Base-by-base conservation (phyloP, 1,140 invertebrate species). In the Drosophila kepulauana region DNA sequence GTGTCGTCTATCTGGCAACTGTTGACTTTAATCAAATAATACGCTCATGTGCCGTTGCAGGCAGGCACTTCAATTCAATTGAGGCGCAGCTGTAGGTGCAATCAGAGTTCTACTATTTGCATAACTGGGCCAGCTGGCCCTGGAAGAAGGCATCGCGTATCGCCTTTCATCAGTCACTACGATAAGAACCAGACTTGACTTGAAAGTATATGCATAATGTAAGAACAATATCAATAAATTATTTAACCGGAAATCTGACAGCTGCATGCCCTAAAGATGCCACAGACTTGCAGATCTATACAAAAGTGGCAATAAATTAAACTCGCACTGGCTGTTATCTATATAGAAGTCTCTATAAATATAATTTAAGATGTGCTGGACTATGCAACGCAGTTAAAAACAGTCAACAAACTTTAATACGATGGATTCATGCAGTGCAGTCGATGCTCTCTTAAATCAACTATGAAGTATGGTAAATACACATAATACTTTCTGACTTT, bases 11-110 rank as follows among this genome's bases (percentile, higher is more conserved):
- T 25, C 63, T 61, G 15, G 15, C 78, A 70, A 63, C 62, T 87
- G 79, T 87, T 82, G 62, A 78, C 84, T 80, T 69, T 88, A 87
- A 88, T 86, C 82, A 86, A 86, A 56, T 57, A 48, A 48, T 66
- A 46, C 46, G 58, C 28, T 65, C 46, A 64, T 64, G 48, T 49
- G 64, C 33, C 45, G 56, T 48, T 61, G 51, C 65, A 59, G 69
- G 51, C 57, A 59, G 69, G 54, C 63, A 73, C 63, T 73, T 51
- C 45, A 49, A 69, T 46, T 75, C 58, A 45, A 58, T 67, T 66
- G 79, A 74, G 75, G 64, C 64, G 75, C 79, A 81, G 79, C 78
- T 79, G 76, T 67, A 43, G 82, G 30, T 87, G 79, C 78, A 85
- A 81, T 81, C 82, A 87, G 49, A 58, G 70, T 54, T 51, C 30